Base-by-base conservation (phyloP, 2,113 vertebrate genomes). In the Sapayoa aenigma region DNA sequence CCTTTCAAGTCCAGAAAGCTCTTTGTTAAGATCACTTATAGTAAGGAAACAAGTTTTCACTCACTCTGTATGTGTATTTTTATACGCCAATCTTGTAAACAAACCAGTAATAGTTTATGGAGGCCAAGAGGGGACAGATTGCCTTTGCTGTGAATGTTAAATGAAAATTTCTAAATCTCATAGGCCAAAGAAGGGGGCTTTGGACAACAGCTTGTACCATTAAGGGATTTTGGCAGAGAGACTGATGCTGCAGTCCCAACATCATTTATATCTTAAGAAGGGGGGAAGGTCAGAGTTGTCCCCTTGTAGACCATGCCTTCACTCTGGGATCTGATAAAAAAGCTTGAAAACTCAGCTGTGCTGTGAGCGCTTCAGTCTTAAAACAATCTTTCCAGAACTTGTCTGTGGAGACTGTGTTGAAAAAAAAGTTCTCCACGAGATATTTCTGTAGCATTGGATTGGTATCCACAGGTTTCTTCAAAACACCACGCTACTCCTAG, bases 31-130 rank as follows among this genome's bases (percentile, higher is more conserved):
- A 93, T 92, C 73, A 76, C 68, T 92, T 79, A 35, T 5, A 79
- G 66, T 42, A 82, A 93, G 94, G 90, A 96, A 96, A 86, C 42
- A 74, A 96, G 83, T 90, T 94, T 94, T 97, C 93, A 93, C 88
- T 96, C 68, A 68, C 47, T 56, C 58, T 52, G n/a, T 65, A 18
- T 55, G 83, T 84, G 41, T 90, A 75, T 94, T 95, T 93, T 93
- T 77, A 53, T 77, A 94, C 90, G 56, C 35, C 33, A 33, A 27
- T 72, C 49, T 62, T 89, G 58, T 92, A 96, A 96, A 97, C 94
- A 96, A 96, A 93, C 72, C 31, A 76, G 41, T 76, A 31, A 87
- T 72, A 50, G 65, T 75, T 90, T 63, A 67, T 24, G 17, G 69
- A 94, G 44, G n/a, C 46, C 66, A 90, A 19, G 0, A 92, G 41